Conservation (phyloP, 2,888 invertebrate species). For the Phytoseiulus persimilis region DNA sequence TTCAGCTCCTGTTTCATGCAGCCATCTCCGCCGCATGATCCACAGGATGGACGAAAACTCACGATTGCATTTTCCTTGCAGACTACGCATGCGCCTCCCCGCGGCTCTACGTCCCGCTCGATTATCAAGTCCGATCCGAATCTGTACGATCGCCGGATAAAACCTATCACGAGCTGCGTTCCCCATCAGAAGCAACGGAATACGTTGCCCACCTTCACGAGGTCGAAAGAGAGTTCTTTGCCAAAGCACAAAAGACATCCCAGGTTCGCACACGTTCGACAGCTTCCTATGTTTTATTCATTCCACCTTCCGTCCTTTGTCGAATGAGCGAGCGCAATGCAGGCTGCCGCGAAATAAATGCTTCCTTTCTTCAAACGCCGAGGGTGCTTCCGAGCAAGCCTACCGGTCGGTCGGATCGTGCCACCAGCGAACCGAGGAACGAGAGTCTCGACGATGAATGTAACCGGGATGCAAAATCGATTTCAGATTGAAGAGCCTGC, state of each 20-base stretch:
- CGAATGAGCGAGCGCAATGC: too few relatives aligned
- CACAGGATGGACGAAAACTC: not conserved
- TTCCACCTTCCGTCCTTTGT: too few relatives aligned
- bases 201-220: constrained; percentile 7
- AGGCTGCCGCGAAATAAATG: too few relatives aligned
- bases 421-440: not conserved
- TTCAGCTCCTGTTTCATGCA: too few relatives aligned
- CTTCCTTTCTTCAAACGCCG: too few relatives aligned
- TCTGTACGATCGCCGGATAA: not conserved
- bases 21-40: too few relatives aligned
- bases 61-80: not conserved
- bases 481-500: not conserved
- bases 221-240: constrained; percentile 34
- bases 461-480: not conserved
- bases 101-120: constrained; percentile 11
- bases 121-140: not conserved
- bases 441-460: not conserved
- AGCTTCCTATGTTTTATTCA: too few relatives aligned
- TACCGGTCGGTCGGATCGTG: not conserved
- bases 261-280: constrained; percentile 8
- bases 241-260: constrained; percentile 33
- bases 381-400: too few relatives aligned
- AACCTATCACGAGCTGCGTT: constrained; percentile 18
- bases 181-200: not conserved
- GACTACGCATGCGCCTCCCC: constrained; percentile 38